Evolutionary conservation across 2,888 invertebrate species (phyloP).

Genomic region (Dicycla oo): DNA sequence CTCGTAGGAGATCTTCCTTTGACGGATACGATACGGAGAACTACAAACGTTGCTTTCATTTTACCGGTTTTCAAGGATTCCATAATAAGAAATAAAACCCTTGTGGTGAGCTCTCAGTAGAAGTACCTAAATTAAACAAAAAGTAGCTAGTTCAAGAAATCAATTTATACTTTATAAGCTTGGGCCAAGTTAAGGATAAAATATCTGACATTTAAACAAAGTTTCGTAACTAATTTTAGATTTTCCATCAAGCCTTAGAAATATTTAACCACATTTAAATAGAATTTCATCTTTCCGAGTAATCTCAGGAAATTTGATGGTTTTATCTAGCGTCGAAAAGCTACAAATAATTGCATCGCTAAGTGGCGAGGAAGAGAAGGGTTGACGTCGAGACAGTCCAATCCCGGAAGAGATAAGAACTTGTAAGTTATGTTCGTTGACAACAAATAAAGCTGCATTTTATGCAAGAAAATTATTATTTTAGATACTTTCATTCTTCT

Average conservation of each 20-base stretch:
- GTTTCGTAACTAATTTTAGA: not conserved
- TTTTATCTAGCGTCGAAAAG: slow-evolving; percentile 5
- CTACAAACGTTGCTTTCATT: slow-evolving; percentile 6
- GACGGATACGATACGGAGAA: slow-evolving; percentile 2
- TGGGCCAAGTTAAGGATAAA: not conserved
- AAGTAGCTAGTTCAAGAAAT: not conserved
- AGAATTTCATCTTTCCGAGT: slow-evolving; percentile 14
- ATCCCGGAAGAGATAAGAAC: slow-evolving; percentile 14
- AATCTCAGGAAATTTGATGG: slow-evolving; percentile 23
- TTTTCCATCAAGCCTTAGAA: not conserved
- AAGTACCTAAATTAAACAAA: not conserved
- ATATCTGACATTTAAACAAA: not conserved
- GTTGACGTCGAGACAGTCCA: slow-evolving; percentile 6
- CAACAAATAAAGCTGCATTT: not conserved
- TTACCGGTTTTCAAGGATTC: not conserved
- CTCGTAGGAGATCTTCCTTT: slow-evolving; percentile 22
- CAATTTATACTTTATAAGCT: not conserved
- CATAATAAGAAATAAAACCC: not conserved
- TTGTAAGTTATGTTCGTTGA: not conserved
- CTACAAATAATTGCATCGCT: slow-evolving; percentile 38
- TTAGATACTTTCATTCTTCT: no score
- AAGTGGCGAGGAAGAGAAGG: slow-evolving; percentile 30
- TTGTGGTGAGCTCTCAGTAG: not conserved
- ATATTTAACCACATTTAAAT: slow-evolving; percentile 24
- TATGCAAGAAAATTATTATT: not conserved